Conservation (phyloP, 2,888 invertebrate species). For the Schrankia costaestrigalis region DNA sequence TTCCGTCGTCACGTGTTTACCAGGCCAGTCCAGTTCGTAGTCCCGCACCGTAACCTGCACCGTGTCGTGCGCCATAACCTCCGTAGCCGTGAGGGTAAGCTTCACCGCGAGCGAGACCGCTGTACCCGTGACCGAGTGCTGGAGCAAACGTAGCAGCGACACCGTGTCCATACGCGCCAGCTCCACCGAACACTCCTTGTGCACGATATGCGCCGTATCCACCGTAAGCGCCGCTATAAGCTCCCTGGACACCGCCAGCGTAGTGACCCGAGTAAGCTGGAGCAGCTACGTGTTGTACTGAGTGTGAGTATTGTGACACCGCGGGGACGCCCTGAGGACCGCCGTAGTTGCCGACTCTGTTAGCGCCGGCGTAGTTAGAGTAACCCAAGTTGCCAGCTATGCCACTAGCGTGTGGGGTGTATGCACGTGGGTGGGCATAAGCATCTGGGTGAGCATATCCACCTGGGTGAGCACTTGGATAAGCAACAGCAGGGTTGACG, state of each 20-base stretch:
- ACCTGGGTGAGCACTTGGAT: slow-evolving; percentile 5
- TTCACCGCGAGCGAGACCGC: slow-evolving; percentile 19
- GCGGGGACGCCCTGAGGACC: slow-evolving; percentile 23
- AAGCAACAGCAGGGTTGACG: slow-evolving; percentile 1
- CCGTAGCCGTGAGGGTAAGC: slow-evolving; percentile 16
- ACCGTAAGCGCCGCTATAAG: slow-evolving; percentile 16
- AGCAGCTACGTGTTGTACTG: slow-evolving; percentile 28
- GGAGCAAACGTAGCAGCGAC: slow-evolving; percentile 7
- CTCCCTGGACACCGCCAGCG: slow-evolving; percentile 20
- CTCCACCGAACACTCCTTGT: slow-evolving; percentile 17
- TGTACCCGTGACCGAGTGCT: slow-evolving; percentile 17
- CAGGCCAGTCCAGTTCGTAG: too few species aligned
- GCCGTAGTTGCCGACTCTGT: slow-evolving; percentile 14
- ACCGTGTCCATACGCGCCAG: slow-evolving; percentile 17
- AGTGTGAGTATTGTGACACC: slow-evolving; percentile 31
- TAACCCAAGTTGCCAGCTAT: slow-evolving; percentile 7
- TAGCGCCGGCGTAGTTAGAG: slow-evolving; percentile 10
- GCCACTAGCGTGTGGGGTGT: slow-evolving; percentile 3
- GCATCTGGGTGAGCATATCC: slow-evolving; percentile 3
- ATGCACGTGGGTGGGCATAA: slow-evolving; percentile 2
- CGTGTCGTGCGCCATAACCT: slow-evolving; percentile 18
- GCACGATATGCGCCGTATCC: slow-evolving; percentile 11
- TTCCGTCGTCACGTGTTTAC: too few species aligned
- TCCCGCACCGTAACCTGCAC: slow-evolving; percentile 11
- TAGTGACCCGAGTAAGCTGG: slow-evolving; percentile 28